phyloP scores from a whole-genome alignment of 2,888 invertebrate genomes.

The Tenthredo notha region DNA sequence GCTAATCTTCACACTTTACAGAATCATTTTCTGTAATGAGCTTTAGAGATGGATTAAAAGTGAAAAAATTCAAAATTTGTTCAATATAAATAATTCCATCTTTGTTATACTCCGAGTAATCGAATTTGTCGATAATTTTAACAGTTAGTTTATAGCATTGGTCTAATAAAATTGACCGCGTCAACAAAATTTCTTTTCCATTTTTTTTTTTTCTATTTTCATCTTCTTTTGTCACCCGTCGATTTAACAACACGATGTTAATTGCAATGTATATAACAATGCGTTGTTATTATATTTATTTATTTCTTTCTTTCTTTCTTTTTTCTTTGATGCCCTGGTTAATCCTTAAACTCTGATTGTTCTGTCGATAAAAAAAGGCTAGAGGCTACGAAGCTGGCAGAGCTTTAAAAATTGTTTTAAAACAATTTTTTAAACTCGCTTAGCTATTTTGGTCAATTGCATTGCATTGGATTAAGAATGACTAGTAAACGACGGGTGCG shows the following conservation, averaged over 20 bases:
- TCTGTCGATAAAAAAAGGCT: slow-evolving; percentile 42
- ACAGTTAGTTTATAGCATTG: not conserved
- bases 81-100: slow-evolving; percentile 39
- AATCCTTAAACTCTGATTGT: slow-evolving; percentile 18
- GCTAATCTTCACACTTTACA: not conserved
- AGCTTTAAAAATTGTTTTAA: not conserved
- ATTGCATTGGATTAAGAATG: not conserved
- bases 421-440: slow-evolving; percentile 18
- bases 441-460: slow-evolving; percentile 23
- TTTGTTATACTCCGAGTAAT: not conserved
- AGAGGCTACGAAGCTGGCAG: not conserved
- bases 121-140: not conserved
- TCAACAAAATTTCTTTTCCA: not conserved
- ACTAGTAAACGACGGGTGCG: slow-evolving; percentile 23
- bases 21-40: not conserved
- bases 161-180: not conserved
- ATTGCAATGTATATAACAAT: not conserved
- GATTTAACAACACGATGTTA: not conserved
- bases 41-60: slow-evolving; percentile 36
- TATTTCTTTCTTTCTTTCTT: not conserved
- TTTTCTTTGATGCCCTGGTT: slow-evolving; percentile 2
- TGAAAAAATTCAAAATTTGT: slow-evolving; percentile 15
- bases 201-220: not conserved
- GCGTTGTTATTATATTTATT: not conserved
- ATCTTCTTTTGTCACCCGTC: not conserved